Evolutionary conservation across 2,797 vertebrate species (phyloP).

Genomic region (Sebastes oblongus): DNA sequence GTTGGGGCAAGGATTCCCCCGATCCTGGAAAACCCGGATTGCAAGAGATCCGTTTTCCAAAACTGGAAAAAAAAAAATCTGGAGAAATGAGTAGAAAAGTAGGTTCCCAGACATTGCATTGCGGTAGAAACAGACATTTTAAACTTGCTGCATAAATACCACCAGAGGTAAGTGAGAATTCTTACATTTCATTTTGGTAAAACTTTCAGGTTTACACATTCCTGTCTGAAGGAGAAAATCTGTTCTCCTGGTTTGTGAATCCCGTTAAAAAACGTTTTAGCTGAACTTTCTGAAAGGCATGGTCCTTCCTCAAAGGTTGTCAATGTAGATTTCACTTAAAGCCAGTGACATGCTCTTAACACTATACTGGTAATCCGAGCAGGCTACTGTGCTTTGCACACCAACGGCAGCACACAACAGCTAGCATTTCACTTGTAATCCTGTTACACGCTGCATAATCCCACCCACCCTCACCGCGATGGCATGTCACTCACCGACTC

Average conservation of each 20-base stretch:
- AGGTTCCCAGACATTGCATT: background rate
- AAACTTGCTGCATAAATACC: background rate
- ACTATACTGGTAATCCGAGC: conserved; percentile 30
- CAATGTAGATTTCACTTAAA: conserved; percentile 20
- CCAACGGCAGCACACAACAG: conserved; percentile 6
- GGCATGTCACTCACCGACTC: conserved; percentile 50
- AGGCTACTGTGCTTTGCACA: conserved; percentile 12
- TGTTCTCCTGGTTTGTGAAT: background rate
- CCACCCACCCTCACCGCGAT: conserved; percentile 34
- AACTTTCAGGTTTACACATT: background rate
- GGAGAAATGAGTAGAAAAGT: background rate
- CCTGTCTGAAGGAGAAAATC: background rate
- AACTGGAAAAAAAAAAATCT: background rate
- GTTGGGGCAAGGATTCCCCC: background rate
- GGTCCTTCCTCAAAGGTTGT: conserved; percentile 20
- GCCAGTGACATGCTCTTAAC: conserved; percentile 1
- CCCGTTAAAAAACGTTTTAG: background rate
- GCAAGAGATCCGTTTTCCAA: background rate
- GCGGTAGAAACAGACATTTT: background rate
- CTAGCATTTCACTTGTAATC: conserved; percentile 65
- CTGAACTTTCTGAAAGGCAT: background rate
- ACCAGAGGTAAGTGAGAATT: background rate
- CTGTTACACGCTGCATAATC: conserved; percentile 67
- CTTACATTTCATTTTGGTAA: background rate
- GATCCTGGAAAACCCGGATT: background rate